These are phyloP conservation scores for Zoanthus sansibaricus DNA, from an alignment of 92 coral and sea anemone genomes.

Conservation along the genomic window DNA sequence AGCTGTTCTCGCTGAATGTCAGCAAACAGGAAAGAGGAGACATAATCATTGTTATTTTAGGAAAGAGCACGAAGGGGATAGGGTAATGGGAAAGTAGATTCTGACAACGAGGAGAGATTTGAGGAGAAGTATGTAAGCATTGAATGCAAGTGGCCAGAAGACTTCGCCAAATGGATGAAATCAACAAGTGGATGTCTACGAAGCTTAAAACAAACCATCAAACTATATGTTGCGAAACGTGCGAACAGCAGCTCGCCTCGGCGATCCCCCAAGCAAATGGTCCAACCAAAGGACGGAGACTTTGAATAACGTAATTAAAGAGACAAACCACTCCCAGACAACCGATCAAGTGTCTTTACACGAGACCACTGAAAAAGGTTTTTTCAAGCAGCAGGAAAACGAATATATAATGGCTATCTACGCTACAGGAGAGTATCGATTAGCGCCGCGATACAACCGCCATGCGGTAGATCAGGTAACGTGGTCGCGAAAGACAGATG, in stretches of 20 bases:
- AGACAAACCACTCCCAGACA: background rate
- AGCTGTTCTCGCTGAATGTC: conserved; percentile 2
- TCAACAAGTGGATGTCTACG: background rate
- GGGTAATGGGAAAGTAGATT: conserved; percentile 10
- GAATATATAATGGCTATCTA: conserved; percentile 54
- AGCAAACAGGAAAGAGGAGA: background rate
- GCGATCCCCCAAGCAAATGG: conserved; percentile 45
- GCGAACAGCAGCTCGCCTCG: conserved; percentile 28
- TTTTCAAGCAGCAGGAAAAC: conserved; percentile 20
- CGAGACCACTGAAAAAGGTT: background rate
- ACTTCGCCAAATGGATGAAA: conserved; percentile 17
- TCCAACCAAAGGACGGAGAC: conserved; percentile 33
- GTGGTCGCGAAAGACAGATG: conserved; percentile 67
- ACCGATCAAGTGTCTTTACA: conserved; percentile 44
- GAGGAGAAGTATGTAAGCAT: background rate
- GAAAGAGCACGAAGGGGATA: background rate
- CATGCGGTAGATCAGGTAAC: conserved; percentile 48
- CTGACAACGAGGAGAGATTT: background rate
- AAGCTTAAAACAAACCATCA: conserved; percentile 13
- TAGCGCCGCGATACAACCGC: conserved; percentile 40
- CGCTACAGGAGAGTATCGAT: conserved; percentile 69
- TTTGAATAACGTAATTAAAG: conserved; percentile 21
- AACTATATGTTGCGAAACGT: conserved; percentile 18
- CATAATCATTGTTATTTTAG: background rate
- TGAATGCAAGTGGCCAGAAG: conserved; percentile 8